A percentile compares a stretch with the other conserved stretches of the same genome.
phyloP scores from a whole-genome alignment of 2,797 vertebrate species.

The Pangasius mekongensis region DNA sequence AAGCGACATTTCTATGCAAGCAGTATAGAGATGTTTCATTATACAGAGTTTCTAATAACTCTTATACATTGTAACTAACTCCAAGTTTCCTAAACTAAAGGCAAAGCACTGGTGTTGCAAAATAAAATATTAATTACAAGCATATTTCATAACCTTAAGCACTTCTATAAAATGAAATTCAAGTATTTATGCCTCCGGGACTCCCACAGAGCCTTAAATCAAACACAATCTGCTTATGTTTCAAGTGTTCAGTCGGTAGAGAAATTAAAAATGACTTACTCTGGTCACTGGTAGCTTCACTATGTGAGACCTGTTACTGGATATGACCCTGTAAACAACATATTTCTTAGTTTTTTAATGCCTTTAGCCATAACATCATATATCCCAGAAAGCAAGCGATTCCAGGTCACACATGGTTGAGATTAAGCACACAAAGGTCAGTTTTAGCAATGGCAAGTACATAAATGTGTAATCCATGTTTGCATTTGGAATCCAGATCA shows the following conservation, averaged over 20 bases:
- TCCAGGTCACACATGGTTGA: background rate
- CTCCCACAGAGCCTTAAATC: background rate
- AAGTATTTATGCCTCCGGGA: background rate
- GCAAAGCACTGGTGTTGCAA: constrained; percentile 14
- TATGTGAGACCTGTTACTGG: constrained; percentile 91
- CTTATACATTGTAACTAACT: background rate
- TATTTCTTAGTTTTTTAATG: constrained; percentile 1
- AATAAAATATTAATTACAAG: constrained; percentile 31
- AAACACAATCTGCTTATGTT: constrained; percentile 6
- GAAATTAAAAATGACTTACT: constrained; percentile 74
- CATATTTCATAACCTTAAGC: constrained; percentile 10
- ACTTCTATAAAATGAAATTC: background rate
- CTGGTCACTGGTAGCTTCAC: constrained; percentile 88
- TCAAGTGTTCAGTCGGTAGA: background rate
- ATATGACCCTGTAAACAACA: constrained; percentile 85
- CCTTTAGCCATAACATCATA: background rate
- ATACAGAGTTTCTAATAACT: background rate
- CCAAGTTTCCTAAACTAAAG: background rate
- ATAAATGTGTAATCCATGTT: background rate
- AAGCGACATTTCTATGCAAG: constrained; percentile 1
- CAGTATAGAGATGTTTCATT: background rate
- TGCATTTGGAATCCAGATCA: constrained; percentile 3
- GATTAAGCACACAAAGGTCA: background rate
- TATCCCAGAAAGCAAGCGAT: constrained; percentile 5
- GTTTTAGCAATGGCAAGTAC: background rate